These are phyloP conservation scores for Heteronetta atricapilla DNA, from an alignment of 2,113 vertebrate species.

Conservation along the genomic window DNA sequence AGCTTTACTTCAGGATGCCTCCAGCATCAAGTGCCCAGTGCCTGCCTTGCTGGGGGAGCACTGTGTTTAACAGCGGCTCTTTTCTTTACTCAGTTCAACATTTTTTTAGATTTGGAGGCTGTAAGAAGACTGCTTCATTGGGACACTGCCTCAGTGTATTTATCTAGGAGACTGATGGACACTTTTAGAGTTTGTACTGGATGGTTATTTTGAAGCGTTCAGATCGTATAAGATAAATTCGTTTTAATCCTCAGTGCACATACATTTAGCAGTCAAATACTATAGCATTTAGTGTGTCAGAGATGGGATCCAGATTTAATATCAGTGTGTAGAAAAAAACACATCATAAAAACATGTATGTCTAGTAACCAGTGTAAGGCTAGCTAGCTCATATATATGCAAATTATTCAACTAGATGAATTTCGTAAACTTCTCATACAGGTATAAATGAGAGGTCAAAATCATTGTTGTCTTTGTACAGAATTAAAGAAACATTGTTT, in stretches of 20 bases:
- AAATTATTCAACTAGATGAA: background rate
- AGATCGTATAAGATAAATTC: background rate
- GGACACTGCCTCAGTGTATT: background rate
- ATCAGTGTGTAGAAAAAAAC: background rate
- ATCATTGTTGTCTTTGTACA: background rate
- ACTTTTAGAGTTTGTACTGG: background rate
- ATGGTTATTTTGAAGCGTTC: background rate
- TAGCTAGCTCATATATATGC: background rate
- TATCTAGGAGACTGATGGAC: background rate
- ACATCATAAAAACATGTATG: background rate
- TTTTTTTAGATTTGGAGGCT: background rate
- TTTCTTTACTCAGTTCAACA: background rate
- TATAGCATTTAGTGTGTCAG: background rate
- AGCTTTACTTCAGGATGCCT: background rate
- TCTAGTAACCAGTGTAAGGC: background rate
- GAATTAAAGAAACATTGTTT: background rate
- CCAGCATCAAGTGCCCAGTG: background rate
- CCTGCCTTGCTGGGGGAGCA: accelerated
- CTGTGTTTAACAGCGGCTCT: background rate
- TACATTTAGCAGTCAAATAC: background rate
- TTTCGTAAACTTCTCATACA: background rate
- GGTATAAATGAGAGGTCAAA: background rate
- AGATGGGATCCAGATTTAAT: background rate
- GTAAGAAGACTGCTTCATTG: background rate
- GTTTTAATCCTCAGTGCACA: background rate